Base-by-base conservation (phyloP, 2,797 vertebrate genomes). In the Alauda arvensis region DNA sequence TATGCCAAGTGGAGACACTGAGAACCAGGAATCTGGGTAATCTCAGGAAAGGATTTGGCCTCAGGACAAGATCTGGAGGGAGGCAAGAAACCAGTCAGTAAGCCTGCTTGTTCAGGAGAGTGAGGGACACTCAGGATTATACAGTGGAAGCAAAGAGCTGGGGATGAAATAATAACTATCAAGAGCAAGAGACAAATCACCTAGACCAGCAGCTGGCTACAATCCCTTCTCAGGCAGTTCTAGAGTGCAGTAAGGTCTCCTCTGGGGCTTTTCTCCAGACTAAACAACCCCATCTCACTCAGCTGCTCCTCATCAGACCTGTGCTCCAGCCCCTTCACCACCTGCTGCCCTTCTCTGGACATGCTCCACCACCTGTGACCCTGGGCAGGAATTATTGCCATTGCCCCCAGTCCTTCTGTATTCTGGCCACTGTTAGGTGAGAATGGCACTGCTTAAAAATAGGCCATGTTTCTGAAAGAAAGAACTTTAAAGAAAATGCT, bases 331-430 rank as follows among this genome's bases (percentile, higher is more conserved):
- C 31, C 23, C 40, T 46, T 25, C 52, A 21, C 10, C 37, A 24
- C 11, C 26, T 37, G 8, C 23, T 49, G n/a, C 45, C 37, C 33
- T 26, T 26, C 40, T 18, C 48, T 28, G 42, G 18, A 12, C 25
- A 2, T 23, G 25, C 46, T 40, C 18, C 55, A 42, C 12, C 15
- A 28, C 6, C 13, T 0, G 0, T n/a, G 53, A 20, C 28, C 31
- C 42, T 24, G 61, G 46, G 26, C 34, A 60, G 48, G 18, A 42
- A 1, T 7, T 10, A 26, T 3, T 60, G 17, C 42, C 40, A 14
- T 13, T 34, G 17, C 12, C 19, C n/a, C 33, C 9, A 40, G 25
- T 21, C 20, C 29, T 39, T 53, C 33, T 14, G 14, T 20, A 3
- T 26, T 34, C 2, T 14, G 33, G 33, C n/a, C 39, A 40, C n/a